phyloP scores from a whole-genome alignment of 2,888 invertebrate species.

The Brachypalpus laphriformis region DNA sequence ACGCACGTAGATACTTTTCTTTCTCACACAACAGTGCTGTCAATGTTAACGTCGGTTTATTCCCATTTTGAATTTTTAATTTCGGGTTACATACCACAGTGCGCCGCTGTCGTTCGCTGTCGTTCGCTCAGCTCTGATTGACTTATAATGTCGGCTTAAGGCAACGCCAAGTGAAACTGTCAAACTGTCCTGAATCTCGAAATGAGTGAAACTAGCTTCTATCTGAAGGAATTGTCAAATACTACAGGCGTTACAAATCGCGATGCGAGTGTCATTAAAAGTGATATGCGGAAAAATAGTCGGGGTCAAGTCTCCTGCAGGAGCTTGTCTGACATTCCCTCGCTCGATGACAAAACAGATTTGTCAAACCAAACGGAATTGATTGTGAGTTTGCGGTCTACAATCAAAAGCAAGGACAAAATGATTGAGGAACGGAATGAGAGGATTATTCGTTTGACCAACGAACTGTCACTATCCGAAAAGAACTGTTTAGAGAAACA shows the following conservation, averaged over 20 bases:
- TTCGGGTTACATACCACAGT: conserved; percentile 58
- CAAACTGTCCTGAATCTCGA: conserved; percentile 56
- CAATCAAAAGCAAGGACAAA: conserved; percentile 77
- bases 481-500: conserved; percentile 86
- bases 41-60: conserved; percentile 65
- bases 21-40: conserved; percentile 58
- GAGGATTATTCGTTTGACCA: conserved; percentile 78
- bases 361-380: conserved; percentile 57
- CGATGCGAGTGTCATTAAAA: conserved; percentile 52
- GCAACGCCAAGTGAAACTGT: conserved; percentile 66
- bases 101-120: conserved; percentile 36
- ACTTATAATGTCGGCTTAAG: conserved; percentile 49
- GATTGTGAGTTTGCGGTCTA: conserved; percentile 75
- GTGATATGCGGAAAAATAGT: conserved; percentile 53
- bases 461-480: conserved; percentile 77
- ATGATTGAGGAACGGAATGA: conserved; percentile 77
- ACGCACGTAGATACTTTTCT: conserved; percentile 65
- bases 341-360: conserved; percentile 1
- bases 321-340: conserved; percentile 57
- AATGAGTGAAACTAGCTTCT: conserved; percentile 60
- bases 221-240: conserved; percentile 34
- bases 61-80: conserved; percentile 60
- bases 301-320: conserved; percentile 51
- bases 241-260: conserved; percentile 37
- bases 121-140: conserved; percentile 53